Evolutionary conservation across 2,113 vertebrate species (phyloP).

Genomic region (Oxygymnocypris stewartii): DNA sequence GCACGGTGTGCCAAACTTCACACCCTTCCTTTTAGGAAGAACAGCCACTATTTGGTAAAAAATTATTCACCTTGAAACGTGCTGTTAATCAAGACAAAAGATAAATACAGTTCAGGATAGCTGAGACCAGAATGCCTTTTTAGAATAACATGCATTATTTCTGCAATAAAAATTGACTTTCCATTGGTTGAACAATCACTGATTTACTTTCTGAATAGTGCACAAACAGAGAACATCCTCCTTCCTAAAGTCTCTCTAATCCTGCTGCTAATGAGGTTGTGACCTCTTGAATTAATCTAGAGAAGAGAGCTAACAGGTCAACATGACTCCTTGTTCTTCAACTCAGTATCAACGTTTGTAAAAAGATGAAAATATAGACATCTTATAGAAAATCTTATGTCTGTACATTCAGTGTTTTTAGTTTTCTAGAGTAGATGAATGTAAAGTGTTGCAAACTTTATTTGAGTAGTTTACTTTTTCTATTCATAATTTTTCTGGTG

Average conservation of each 20-base stretch:
- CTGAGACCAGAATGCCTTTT: too few relatives aligned
- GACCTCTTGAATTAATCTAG: conserved; percentile 63
- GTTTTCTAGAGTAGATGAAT: background rate
- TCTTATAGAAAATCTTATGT: background rate
- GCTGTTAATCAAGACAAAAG: background rate
- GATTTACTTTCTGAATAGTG: conserved; percentile 56
- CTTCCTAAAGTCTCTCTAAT: conserved; percentile 63
- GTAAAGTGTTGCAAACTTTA: background rate
- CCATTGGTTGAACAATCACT: background rate
- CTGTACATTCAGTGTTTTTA: background rate
- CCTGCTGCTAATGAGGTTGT: conserved; percentile 65
- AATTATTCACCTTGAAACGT: background rate
- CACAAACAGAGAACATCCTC: conserved; percentile 61
- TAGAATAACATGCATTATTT: background rate
- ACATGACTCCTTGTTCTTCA: conserved; percentile 46
- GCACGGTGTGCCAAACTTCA: background rate
- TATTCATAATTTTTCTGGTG: too few relatives aligned
- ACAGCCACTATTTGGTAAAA: background rate
- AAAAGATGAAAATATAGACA: too few relatives aligned
- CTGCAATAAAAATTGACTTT: background rate
- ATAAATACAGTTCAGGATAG: background rate
- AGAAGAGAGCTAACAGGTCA: conserved; percentile 57
- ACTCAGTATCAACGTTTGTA: background rate
- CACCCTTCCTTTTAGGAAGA: background rate
- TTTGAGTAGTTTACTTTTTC: background rate